Evolutionary conservation across 92 coral and sea anemone species (phyloP).

Genomic region (Plumapathes pennacea): DNA sequence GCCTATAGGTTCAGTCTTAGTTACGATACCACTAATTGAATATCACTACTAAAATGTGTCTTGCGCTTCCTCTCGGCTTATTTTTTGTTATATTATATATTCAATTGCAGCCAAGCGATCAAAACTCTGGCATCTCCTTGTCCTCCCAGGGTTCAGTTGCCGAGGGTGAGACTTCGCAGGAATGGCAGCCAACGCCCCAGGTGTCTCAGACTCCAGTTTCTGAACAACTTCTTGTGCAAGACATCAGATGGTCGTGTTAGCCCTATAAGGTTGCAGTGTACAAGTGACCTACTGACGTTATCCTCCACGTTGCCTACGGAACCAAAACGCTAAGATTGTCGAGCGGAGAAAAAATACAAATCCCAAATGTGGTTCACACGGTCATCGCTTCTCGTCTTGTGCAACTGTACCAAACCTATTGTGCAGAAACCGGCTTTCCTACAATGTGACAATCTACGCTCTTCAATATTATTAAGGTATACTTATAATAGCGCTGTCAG

Average conservation of each 20-base stretch:
- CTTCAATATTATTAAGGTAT: too few relatives aligned
- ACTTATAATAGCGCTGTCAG: too few relatives aligned
- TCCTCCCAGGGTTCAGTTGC: slow-evolving; percentile 12
- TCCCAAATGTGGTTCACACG: slow-evolving; percentile 38
- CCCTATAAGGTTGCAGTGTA: slow-evolving; percentile 23
- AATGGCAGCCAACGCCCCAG: slow-evolving; percentile 28
- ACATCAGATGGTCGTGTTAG: slow-evolving; percentile 23
- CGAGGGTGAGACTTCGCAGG: slow-evolving; percentile 21
- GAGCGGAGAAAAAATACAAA: slow-evolving; percentile 23
- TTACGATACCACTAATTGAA: too few relatives aligned
- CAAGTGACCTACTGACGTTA: slow-evolving; percentile 21
- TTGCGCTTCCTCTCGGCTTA: too few relatives aligned
- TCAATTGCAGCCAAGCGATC: slow-evolving; percentile 15
- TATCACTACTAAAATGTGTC: too few relatives aligned
- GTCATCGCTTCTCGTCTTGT: slow-evolving; percentile 25
- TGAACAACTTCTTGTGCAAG: slow-evolving; percentile 11
- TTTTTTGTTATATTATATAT: too few relatives aligned
- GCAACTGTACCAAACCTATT: slow-evolving; percentile 30
- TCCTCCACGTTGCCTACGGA: slow-evolving; percentile 36
- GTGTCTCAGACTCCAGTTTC: slow-evolving; percentile 22
- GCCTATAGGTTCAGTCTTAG: too few relatives aligned
- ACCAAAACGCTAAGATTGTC: slow-evolving; percentile 23
- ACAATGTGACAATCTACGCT: too few relatives aligned
- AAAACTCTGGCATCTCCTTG: slow-evolving; percentile 11
- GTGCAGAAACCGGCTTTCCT: too few relatives aligned